These are phyloP conservation scores for Eledone cirrhosa DNA, from an alignment of 2,888 invertebrate species.

Conservation along the genomic window DNA sequence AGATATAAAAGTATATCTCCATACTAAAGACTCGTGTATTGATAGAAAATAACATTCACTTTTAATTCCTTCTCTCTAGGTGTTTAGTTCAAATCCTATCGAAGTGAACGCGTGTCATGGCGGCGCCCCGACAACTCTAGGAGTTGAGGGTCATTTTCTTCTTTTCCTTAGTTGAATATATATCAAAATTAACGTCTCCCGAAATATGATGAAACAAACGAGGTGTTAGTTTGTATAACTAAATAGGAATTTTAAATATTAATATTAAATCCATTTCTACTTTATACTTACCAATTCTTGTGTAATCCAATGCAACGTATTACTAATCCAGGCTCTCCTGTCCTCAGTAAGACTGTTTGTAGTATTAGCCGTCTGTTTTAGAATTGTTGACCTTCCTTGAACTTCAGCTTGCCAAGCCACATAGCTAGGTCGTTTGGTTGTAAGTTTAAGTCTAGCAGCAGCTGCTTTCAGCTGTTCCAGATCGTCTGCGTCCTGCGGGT, in stretches of 20 bases:
- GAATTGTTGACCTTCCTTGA: background rate
- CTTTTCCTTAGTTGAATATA: background rate
- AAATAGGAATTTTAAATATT: background rate
- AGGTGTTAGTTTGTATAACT: background rate
- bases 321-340: slow-evolving; percentile 35
- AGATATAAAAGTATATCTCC: too few relatives aligned
- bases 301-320: slow-evolving; percentile 38
- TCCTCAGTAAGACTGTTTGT: slow-evolving; percentile 33
- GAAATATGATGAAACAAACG: background rate
- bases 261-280: background rate
- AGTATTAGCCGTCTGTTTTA: background rate
- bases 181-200: background rate
- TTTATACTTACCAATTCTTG: slow-evolving; percentile 35
- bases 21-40: too few relatives aligned
- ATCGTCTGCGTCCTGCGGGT: background rate
- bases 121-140: too few relatives aligned
- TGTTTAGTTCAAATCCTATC: too few relatives aligned
- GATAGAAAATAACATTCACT: too few relatives aligned
- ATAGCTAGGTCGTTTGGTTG: slow-evolving; percentile 1
- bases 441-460: background rate
- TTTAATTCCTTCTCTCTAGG: too few relatives aligned
- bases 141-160: too few relatives aligned
- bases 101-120: too few relatives aligned
- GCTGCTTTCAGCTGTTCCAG: slow-evolving; percentile 33
- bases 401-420: slow-evolving; percentile 16